phyloP scores from a whole-genome alignment of 2,113 vertebrate genomes.

The Calypte anna region DNA sequence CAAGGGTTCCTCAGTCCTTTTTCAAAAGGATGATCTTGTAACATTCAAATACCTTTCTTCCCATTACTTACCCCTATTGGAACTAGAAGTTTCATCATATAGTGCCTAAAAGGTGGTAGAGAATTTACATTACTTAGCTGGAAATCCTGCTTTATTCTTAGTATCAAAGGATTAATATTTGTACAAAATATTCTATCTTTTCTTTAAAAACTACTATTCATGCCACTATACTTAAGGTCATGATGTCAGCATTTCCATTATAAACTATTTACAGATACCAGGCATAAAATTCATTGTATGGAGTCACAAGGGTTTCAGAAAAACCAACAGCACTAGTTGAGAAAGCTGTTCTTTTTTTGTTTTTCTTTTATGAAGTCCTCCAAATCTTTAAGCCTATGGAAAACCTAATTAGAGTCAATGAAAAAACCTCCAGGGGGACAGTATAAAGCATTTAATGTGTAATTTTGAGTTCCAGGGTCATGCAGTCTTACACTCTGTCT shows the following conservation, averaged over 20 bases:
- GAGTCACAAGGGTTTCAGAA: slow-evolving; percentile 20
- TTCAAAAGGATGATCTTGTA: not conserved
- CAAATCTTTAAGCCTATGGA: slow-evolving; percentile 48
- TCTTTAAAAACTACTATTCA: not conserved
- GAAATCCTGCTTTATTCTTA: not conserved
- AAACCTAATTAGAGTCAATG: slow-evolving; percentile 72
- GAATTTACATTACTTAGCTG: not conserved
- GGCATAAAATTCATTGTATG: not conserved
- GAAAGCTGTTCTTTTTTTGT: not conserved
- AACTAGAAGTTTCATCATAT: not conserved
- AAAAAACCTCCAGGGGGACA: slow-evolving; percentile 63
- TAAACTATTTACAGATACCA: slow-evolving; percentile 35
- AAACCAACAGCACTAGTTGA: slow-evolving; percentile 6
- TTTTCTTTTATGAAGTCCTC: slow-evolving; percentile 63
- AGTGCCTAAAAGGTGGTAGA: not conserved
- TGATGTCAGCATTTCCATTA: not conserved
- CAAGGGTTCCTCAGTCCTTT: not conserved
- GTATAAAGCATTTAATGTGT: slow-evolving; percentile 68
- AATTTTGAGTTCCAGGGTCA: slow-evolving; percentile 74
- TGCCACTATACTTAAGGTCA: not conserved
- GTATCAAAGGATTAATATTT: slow-evolving; percentile 7
- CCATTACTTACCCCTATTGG: not conserved
- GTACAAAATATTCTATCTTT: not conserved
- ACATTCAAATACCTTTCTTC: not conserved
- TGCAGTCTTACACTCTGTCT: slow-evolving; percentile 56